Conservation (phyloP, 2,113 vertebrate genomes). For the Mandrillus leucophaeus region DNA sequence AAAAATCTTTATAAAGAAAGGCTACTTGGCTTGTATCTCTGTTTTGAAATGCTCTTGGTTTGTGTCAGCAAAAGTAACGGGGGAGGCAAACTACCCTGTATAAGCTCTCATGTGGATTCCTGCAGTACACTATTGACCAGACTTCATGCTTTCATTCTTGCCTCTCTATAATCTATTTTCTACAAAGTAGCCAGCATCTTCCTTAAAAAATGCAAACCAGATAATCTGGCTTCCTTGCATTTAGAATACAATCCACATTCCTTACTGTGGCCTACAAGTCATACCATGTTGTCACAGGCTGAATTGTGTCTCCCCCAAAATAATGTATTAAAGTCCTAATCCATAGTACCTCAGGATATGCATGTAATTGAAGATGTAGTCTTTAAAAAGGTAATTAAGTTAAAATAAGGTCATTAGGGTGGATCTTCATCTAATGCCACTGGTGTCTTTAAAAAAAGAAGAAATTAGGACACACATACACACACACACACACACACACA, state of each 20-base stretch:
- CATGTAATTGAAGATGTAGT: neutral
- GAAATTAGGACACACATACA: neutral
- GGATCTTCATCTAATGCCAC: neutral
- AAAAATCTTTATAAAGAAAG: neutral
- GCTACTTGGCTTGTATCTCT: neutral
- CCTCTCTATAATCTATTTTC: slow-evolving; percentile 3
- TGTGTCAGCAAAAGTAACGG: neutral
- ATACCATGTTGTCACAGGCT: neutral
- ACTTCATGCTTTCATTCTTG: neutral
- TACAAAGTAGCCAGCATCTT: slow-evolving; percentile 47
- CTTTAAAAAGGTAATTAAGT: neutral
- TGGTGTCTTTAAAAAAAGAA: neutral
- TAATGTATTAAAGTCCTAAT: neutral
- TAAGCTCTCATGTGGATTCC: neutral
- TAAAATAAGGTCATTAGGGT: neutral
- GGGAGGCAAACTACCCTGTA: neutral
- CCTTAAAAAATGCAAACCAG: neutral
- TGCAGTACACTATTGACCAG: neutral
- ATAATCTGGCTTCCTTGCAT: neutral
- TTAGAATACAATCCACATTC: neutral
- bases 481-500: neutral
- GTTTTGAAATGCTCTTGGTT: neutral
- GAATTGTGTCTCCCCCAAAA: neutral
- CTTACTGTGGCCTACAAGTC: neutral
- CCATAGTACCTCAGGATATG: neutral